These are phyloP conservation scores for Ibidorhyncha struthersii DNA, from an alignment of 2,113 vertebrate species.

Conservation along the genomic window DNA sequence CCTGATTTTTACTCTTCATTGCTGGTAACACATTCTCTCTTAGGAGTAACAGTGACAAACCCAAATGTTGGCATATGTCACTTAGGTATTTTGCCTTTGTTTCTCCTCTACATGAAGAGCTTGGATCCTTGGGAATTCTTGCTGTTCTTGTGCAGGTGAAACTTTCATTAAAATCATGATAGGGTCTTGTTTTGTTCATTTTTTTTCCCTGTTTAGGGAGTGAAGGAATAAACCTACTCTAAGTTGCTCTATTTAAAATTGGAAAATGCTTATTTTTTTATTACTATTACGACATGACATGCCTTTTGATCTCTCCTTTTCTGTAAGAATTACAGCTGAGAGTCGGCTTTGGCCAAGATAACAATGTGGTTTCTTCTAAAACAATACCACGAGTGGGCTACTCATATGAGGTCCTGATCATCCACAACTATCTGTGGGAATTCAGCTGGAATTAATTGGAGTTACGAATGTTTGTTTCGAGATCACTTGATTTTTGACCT, in stretches of 20 bases:
- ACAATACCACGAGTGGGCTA: not conserved
- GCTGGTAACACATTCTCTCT: not conserved
- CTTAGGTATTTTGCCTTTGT: not conserved
- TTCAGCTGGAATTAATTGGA: not conserved
- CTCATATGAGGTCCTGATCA: not conserved
- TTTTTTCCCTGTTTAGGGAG: not conserved
- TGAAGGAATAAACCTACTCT: not conserved
- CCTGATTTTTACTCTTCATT: not conserved
- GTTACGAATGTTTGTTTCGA: not conserved
- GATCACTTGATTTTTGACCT: constrained; percentile 3
- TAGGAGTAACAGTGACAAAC: not conserved
- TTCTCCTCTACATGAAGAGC: not conserved
- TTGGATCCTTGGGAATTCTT: not conserved
- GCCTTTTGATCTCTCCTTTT: not conserved
- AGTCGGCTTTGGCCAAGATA: not conserved
- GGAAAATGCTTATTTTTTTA: not conserved
- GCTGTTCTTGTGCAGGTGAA: not conserved
- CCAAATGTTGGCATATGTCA: not conserved
- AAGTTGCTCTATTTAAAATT: not conserved
- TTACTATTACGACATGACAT: not conserved
- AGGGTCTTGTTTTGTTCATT: not conserved
- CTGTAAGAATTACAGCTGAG: not conserved
- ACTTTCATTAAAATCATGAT: not conserved
- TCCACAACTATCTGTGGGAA: not conserved
- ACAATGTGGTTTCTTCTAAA: not conserved